Evolutionary conservation across 2,113 vertebrate species (phyloP).

Genomic region (Cyprinodon brontotheroides): DNA sequence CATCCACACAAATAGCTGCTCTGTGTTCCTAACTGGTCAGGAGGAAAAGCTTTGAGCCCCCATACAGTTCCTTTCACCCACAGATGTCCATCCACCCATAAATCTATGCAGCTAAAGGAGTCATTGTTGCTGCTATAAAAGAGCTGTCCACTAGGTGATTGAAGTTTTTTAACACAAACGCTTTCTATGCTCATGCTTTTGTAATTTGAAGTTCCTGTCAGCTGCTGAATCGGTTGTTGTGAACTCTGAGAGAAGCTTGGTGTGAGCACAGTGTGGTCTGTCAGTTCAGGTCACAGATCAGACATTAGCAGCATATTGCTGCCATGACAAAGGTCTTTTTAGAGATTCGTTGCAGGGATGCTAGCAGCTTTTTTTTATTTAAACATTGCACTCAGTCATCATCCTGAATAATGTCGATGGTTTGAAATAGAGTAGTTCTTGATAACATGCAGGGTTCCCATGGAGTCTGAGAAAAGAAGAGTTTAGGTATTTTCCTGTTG

Average conservation of each 20-base stretch:
- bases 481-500: background rate
- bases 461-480: background rate
- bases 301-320: background rate
- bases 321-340: background rate
- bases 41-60: conserved; percentile 32
- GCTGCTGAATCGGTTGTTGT: background rate
- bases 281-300: background rate
- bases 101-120: conserved; percentile 30
- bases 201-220: background rate
- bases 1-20: conserved; percentile 37
- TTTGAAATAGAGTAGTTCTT: background rate
- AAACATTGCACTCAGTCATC: background rate
- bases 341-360: background rate
- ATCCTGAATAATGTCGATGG: background rate
- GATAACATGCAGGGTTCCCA: background rate
- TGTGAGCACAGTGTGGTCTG: background rate
- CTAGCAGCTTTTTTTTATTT: background rate
- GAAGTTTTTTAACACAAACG: conserved; percentile 4
- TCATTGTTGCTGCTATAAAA: conserved; percentile 29
- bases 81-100: conserved; percentile 24
- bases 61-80: conserved; percentile 55
- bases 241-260: background rate
- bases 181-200: background rate
- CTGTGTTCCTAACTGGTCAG: conserved; percentile 33
- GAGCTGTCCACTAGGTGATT: conserved; percentile 2